Conservation (phyloP, 2,797 vertebrate species). For the Luscinia luscinia region DNA sequence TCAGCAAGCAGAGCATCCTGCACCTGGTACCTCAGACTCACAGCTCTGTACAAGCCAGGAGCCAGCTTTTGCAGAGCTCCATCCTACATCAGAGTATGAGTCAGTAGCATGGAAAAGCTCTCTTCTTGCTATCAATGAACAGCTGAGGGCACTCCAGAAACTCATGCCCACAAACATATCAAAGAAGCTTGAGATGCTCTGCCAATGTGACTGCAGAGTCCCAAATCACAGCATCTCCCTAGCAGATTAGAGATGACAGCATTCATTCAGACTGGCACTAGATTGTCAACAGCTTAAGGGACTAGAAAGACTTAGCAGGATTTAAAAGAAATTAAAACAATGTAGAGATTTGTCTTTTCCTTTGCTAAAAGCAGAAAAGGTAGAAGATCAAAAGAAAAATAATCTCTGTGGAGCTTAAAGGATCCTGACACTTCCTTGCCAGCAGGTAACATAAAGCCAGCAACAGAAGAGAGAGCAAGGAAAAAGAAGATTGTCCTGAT, state of each 20-base stretch:
- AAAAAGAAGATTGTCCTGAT: not conserved
- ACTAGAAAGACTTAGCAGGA: not conserved
- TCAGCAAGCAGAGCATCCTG: not conserved
- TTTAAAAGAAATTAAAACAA: not conserved
- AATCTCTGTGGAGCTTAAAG: not conserved
- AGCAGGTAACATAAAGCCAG: not conserved
- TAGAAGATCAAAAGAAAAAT: not conserved
- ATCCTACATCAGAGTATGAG: not conserved
- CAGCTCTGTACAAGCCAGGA: not conserved
- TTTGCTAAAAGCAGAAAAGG: not conserved
- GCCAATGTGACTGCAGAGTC: not conserved
- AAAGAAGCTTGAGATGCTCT: not conserved
- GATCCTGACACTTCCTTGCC: not conserved
- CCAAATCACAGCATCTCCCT: not conserved
- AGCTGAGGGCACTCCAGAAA: conserved; percentile 43
- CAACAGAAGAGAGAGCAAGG: not conserved
- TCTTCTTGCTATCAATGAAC: not conserved
- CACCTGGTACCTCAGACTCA: not conserved
- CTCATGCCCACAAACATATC: not conserved
- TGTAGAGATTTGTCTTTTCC: not conserved
- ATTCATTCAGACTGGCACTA: not conserved
- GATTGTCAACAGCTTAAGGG: not conserved
- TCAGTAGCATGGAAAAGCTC: not conserved
- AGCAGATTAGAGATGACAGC: not conserved
- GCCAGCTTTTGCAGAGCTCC: not conserved